These are phyloP conservation scores for Apistogramma diplotaenia DNA, from an alignment of 2,113 vertebrate species.

Conservation along the genomic window DNA sequence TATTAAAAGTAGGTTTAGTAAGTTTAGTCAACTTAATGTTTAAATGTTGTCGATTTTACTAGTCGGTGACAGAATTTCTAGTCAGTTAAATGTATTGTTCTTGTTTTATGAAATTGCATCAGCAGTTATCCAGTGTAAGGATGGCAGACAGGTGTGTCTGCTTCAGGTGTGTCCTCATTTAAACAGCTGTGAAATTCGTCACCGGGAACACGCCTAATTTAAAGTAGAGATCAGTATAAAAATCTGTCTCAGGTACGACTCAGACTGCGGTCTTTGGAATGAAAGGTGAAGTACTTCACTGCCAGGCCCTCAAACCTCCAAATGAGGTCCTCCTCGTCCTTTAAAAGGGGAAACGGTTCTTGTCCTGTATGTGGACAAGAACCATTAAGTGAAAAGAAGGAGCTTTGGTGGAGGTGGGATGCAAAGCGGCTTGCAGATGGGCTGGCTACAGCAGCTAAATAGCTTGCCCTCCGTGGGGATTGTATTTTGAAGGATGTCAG, in stretches of 20 bases:
- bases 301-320: background rate
- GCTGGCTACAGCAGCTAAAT: background rate
- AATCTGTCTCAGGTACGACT: background rate
- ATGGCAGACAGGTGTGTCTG: background rate
- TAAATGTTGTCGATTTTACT: background rate
- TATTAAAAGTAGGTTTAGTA: background rate
- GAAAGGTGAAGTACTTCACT: background rate
- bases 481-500: background rate
- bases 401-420: background rate
- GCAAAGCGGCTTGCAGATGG: background rate
- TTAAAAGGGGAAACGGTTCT: too few relatives aligned
- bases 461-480: accelerated
- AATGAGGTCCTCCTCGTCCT: background rate
- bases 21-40: background rate
- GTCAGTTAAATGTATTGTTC: background rate
- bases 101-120: background rate
- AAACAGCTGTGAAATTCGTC: background rate
- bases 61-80: background rate
- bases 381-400: background rate
- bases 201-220: background rate
- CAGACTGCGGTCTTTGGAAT: background rate
- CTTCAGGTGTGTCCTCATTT: background rate
- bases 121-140: background rate
- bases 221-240: background rate
- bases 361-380: accelerated